Evolutionary conservation across 1,140 invertebrate genomes (phyloP), one percentile per base, ranked within the genome.

Genomic region (Centruroides sculpturatus): DNA sequence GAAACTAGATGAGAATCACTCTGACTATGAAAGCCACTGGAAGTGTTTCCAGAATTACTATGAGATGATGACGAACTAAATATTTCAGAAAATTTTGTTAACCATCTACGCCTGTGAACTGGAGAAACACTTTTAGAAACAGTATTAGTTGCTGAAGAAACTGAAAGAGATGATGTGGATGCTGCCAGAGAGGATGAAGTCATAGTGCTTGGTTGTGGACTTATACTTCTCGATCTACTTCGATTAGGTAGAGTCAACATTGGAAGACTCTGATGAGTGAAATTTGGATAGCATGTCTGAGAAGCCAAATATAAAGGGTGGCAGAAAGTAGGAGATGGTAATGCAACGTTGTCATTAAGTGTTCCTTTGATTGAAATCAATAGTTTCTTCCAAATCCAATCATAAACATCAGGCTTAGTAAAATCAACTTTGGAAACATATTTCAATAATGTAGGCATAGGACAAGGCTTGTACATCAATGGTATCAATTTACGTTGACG

Each of bases 341-440:
- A 54, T 41, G 34, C 11, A 13, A 23, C 54, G 36, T 57, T 46
- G 49, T 51, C 13, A 3, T 49, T 35, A 48, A 56, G 47, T 57
- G 55, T 57, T 41, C 66, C 68, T 52, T 64, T 66, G 7, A 75
- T 66, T 5, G 74, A 72, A 23, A 62, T 66, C 3, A 71, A 69
- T 3, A 75, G 66, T 54, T 70, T 63, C 3, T 67, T 66, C 74
- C 73, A 75, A 56, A 71, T 69, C 74, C 74, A 76, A 23, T 72
- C 72, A 48, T 67, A 65, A 35, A 71, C 49, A 55, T 70, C 68
- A 36, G 64, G 57, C 55, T 69, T 71, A 34, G 72, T 74, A 63
- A 70, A 74, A 65, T 76, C 73, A 67, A 74, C 73, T 55, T 70
- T 69, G 4, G 73, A 69, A 13, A 76, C 64, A 53, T 72, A 68